These are phyloP conservation scores for Pardosa pseudoannulata DNA, from an alignment of 2,888 invertebrate species.

Conservation along the genomic window DNA sequence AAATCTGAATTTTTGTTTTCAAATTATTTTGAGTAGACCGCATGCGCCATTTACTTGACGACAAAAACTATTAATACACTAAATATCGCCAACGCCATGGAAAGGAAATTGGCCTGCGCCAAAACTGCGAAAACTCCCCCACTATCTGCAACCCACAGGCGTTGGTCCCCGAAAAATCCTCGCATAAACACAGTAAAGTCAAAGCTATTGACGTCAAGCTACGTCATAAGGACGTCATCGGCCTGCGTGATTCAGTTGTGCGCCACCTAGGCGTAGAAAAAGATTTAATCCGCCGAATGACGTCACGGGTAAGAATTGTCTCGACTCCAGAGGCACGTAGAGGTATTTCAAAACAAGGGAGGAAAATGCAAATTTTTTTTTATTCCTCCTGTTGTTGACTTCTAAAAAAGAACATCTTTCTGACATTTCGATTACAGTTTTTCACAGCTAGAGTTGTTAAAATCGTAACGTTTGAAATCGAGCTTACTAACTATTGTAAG, in stretches of 20 bases:
- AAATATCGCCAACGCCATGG: too few relatives aligned
- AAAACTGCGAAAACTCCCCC: not conserved
- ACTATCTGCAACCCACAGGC: not conserved
- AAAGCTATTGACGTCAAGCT: conserved; percentile 5
- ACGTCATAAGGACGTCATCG: not conserved
- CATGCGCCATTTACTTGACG: too few relatives aligned
- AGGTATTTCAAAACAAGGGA: not conserved
- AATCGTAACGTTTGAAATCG: too few relatives aligned
- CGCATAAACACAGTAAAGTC: not conserved
- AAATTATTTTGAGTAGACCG: too few relatives aligned
- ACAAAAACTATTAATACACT: too few relatives aligned
- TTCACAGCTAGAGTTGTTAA: too few relatives aligned
- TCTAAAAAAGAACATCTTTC: too few relatives aligned
- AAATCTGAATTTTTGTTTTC: too few relatives aligned
- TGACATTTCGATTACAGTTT: too few relatives aligned
- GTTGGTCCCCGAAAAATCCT: not conserved
- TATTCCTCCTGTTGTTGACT: too few relatives aligned
- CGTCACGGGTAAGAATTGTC: not conserved
- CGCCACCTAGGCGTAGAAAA: not conserved
- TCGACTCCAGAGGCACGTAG: not conserved
- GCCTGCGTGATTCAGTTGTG: not conserved
- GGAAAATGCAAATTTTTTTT: not conserved
- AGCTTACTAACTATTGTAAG: too few relatives aligned
- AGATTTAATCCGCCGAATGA: conserved; percentile 4
- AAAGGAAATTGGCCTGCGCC: not conserved